Evolutionary conservation across 37 sponge, comb jelly and placozoan genomes (phyloP), one percentile per base, ranked within the genome.

Genomic region (Hormiphora californensis): DNA sequence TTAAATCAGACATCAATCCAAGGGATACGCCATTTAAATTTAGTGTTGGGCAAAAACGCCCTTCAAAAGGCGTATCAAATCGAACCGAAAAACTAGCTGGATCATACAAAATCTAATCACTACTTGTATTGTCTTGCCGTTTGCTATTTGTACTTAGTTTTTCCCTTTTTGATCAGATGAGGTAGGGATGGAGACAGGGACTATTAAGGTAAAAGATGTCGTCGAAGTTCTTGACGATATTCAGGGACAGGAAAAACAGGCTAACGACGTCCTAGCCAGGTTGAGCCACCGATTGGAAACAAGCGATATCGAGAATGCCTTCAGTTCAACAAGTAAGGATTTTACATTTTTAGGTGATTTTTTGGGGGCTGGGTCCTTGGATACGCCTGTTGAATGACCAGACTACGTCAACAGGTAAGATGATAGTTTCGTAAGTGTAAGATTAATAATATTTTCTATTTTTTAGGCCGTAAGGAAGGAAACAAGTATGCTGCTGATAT

Each of bases 401-500:
- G n/a, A n/a, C n/a, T n/a, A n/a, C n/a, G n/a, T n/a, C n/a, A n/a
- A n/a, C n/a, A n/a, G n/a, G n/a, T n/a, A n/a, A n/a, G n/a, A n/a
- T n/a, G n/a, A n/a, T n/a, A n/a, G n/a, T n/a, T n/a, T n/a, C n/a
- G n/a, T n/a, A n/a, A n/a, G n/a, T n/a, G n/a, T n/a, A n/a, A n/a
- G n/a, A n/a, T n/a, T n/a, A n/a, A n/a, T n/a, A n/a, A n/a, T n/a
- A n/a, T n/a, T n/a, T n/a, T 46, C 12, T 46, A 17, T 17, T 46
- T 12, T 9, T 73, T 36, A 73, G 81, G 81, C 35, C 35, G 81
- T 22, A 73, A 73, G 25, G 81, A 73, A 40, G 81, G 81, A 40
- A 46, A 73, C 25, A 73, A 73, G 44, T 73, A 73, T 73, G 81
- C 81, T 1, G 81, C 81, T 21, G 81, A 73, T n/a, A 43, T 73